Evolutionary conservation across 2,888 invertebrate species (phyloP).

Genomic region (Ichneumon xanthorius): DNA sequence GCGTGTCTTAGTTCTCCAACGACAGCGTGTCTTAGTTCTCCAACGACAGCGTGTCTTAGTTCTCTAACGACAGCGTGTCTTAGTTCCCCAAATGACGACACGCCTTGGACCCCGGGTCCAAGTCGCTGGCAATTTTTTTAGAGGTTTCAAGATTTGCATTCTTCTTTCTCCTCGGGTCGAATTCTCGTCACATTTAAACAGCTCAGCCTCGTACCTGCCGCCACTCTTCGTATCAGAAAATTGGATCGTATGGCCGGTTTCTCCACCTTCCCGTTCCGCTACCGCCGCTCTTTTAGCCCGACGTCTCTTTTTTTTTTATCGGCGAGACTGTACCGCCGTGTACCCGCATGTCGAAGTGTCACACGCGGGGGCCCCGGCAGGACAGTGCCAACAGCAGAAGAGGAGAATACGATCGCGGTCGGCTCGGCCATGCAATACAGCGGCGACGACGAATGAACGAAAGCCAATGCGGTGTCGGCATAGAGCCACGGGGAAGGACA

Average conservation of each 20-base stretch:
- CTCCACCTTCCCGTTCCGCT: conserved; percentile 16
- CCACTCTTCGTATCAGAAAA: conserved; percentile 77
- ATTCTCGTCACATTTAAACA: conserved; percentile 1
- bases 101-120: background rate
- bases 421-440: conserved; percentile 2
- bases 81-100: too few species aligned
- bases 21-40: too few species aligned
- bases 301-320: conserved; percentile 68
- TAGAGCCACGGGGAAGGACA: background rate
- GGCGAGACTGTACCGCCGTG: conserved; percentile 74
- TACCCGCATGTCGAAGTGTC: conserved; percentile 71
- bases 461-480: background rate
- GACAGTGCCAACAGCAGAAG: conserved; percentile 57
- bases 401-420: conserved; percentile 63
- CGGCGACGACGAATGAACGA: conserved; percentile 8
- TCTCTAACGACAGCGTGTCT: background rate
- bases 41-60: too few species aligned
- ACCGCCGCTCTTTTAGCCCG: conserved; percentile 28
- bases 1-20: too few species aligned
- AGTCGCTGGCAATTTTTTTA: background rate
- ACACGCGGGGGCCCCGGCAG: conserved; percentile 65
- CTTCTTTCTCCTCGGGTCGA: background rate
- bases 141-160: conserved; percentile 1
- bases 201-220: background rate
- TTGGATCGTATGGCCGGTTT: conserved; percentile 75